Evolutionary conservation across 1,140 invertebrate genomes (phyloP).

Genomic region (Drosophila azteca): DNA sequence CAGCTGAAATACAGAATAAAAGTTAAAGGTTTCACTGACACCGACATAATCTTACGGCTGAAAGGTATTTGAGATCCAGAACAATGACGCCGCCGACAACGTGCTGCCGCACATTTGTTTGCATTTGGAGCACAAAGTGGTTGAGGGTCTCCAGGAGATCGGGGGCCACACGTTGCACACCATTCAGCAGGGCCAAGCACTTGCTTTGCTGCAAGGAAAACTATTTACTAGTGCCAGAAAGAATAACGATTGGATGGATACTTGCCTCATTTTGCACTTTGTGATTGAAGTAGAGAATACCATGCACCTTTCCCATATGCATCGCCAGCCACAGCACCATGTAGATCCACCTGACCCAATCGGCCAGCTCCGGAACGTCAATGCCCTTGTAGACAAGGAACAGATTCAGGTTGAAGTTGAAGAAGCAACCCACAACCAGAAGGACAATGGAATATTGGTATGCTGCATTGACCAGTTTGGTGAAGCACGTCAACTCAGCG

Average conservation of each 20-base stretch:
- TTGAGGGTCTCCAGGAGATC: slow-evolving; percentile 53
- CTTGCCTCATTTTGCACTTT: slow-evolving; percentile 41
- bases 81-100: slow-evolving; percentile 50
- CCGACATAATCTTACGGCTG: slow-evolving; percentile 34
- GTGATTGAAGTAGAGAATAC: slow-evolving; percentile 63
- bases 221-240: not conserved
- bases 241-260: not conserved
- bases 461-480: slow-evolving; percentile 46
- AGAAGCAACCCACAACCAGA: slow-evolving; percentile 65
- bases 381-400: slow-evolving; percentile 67
- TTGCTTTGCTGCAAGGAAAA: slow-evolving; percentile 36
- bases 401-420: slow-evolving; percentile 65
- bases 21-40: not conserved
- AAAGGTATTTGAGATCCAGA: slow-evolving; percentile 54
- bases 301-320: slow-evolving; percentile 66
- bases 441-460: slow-evolving; percentile 60
- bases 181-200: slow-evolving; percentile 41
- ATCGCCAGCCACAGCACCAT: slow-evolving; percentile 56
- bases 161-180: not conserved
- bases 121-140: slow-evolving; percentile 52
- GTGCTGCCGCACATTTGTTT: slow-evolving; percentile 42
- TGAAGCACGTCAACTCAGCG: slow-evolving; percentile 46
- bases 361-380: slow-evolving; percentile 9
- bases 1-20: slow-evolving; percentile 34
- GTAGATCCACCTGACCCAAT: slow-evolving; percentile 41